These are phyloP conservation scores for Drosophila albomicans DNA, from an alignment of 1,140 invertebrate genomes.

Conservation along the genomic window DNA sequence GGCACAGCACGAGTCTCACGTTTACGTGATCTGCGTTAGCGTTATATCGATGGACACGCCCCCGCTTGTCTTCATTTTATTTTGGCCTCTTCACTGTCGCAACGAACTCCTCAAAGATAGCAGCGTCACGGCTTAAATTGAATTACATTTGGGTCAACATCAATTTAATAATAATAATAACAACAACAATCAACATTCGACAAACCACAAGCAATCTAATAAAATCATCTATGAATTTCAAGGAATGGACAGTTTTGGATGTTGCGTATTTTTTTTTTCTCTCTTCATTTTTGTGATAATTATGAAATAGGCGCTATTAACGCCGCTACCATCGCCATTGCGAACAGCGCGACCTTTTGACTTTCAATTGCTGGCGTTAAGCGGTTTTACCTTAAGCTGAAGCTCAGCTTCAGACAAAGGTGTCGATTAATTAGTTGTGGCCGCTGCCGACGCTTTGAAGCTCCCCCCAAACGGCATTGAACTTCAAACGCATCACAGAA, in stretches of 20 bases:
- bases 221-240: slow-evolving; percentile 51
- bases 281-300: slow-evolving; percentile 46
- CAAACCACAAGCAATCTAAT: slow-evolving; percentile 39
- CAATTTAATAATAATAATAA: slow-evolving; percentile 21
- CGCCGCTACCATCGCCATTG: slow-evolving; percentile 12
- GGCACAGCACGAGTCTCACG: slow-evolving; percentile 36
- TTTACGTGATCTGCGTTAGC: slow-evolving; percentile 58
- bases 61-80: not conserved
- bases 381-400: slow-evolving; percentile 39
- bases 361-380: slow-evolving; percentile 47
- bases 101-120: slow-evolving; percentile 34
- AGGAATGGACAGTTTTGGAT: slow-evolving; percentile 21
- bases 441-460: slow-evolving; percentile 48
- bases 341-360: slow-evolving; percentile 43
- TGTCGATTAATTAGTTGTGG: slow-evolving; percentile 63
- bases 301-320: slow-evolving; percentile 76
- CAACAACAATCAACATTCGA: not conserved
- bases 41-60: slow-evolving; percentile 36
- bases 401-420: slow-evolving; percentile 30
- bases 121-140: slow-evolving; percentile 45
- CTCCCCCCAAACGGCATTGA: slow-evolving; percentile 54
- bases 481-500: slow-evolving; percentile 55
- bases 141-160: slow-evolving; percentile 47
- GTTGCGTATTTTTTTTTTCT: slow-evolving; percentile 30
- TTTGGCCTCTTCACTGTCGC: slow-evolving; percentile 1